Evolutionary conservation across 2,888 invertebrate genomes (phyloP), one percentile per base, ranked within the genome.

Genomic region (Bunonema sp.): DNA sequence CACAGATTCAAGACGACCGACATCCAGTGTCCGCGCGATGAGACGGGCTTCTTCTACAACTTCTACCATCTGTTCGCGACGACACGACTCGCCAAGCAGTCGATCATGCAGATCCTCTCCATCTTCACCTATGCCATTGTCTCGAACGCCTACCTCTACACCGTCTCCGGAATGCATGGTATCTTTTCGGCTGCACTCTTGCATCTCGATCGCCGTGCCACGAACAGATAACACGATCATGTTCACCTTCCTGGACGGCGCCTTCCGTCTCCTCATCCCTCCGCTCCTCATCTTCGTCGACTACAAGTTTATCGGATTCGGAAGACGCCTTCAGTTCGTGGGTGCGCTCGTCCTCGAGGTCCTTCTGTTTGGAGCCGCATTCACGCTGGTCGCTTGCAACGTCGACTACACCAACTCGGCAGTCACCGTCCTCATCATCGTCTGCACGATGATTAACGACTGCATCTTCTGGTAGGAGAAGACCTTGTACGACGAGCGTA

Each of bases 41-140:
- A 43, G 12, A 46, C 47, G 19, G 41, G 44, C 20, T 45, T 45
- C 21, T 54, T 52, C 41, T 61, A 59, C 43, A 54, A 46, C 35
- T 56, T 62, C 45, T 58, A 51, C 37, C 59, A 61, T 38, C 45
- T 60, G 35, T 60, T 59, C 47, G 31, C 31, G 5, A 39, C 46
- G 2, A 41, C 39, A 12, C 46, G 57, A 8, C 48, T 62, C n/a
- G 57, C 56, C 34, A 60, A 61, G 32, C 62, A 62, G 33, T 52
- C 57, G 0, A 33, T 55, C 12, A 51, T 62, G 39, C 62, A 62
- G 34, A 59, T 62, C 19, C 39, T 62, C 18, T 56, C 58, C 15
- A 57, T 62, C 39, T 48, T 62, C 37, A 62, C 62, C 2, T 62
- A 60, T 34, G 48, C 62, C 2, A 47, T 61, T 34, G 57, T 62